Evolutionary conservation across 2,113 vertebrate genomes (phyloP).

Genomic region (Oophaga pumilio): DNA sequence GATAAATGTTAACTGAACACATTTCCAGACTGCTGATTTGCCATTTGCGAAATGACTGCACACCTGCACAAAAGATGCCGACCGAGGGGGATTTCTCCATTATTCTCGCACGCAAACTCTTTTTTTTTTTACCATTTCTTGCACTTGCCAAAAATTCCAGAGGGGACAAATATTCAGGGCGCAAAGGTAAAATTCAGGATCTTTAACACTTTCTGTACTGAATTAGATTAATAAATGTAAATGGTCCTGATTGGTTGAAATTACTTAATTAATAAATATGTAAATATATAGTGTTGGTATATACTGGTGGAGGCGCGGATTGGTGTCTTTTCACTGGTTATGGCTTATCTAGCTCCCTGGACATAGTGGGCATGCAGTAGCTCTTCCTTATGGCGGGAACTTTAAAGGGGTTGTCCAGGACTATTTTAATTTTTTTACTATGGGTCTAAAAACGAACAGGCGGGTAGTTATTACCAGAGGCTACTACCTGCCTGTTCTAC

Average conservation of each 20-base stretch:
- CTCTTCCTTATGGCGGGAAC: no score
- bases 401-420: no score
- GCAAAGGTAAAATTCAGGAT: neutral
- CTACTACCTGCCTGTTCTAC: no score
- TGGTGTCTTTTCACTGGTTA: no score
- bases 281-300: no score
- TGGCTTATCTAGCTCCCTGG: no score
- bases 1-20: constrained; percentile 75
- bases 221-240: neutral
- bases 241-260: neutral
- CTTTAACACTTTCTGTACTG: constrained; percentile 10
- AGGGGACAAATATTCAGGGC: constrained; percentile 19
- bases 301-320: no score
- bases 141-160: constrained; percentile 30
- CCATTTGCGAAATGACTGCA: constrained; percentile 66
- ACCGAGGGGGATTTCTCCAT: constrained; percentile 67
- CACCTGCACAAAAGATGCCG: constrained; percentile 72
- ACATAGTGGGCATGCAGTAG: no score
- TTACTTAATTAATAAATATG: neutral
- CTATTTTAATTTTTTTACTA: no score
- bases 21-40: constrained; percentile 74
- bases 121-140: neutral
- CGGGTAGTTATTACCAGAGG: no score
- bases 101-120: constrained; percentile 60
- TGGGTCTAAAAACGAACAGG: no score